Evolutionary conservation across 2,113 vertebrate genomes (phyloP).

Genomic region (Corydoras maculifer): DNA sequence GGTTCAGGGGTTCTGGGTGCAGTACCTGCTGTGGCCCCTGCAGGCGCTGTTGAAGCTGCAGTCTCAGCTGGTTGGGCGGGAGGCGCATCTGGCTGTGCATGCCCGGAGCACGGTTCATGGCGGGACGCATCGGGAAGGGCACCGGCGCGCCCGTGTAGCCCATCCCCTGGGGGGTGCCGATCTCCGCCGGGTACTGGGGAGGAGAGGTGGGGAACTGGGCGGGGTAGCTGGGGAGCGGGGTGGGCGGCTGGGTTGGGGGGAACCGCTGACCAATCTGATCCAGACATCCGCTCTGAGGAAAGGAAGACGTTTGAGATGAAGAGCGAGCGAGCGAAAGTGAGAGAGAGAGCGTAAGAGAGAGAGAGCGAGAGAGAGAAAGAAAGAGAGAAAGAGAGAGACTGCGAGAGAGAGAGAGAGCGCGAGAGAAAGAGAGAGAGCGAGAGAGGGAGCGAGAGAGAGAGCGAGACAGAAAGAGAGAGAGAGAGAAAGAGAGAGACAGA

Average conservation of each 20-base stretch:
- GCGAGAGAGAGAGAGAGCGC: too few relatives aligned
- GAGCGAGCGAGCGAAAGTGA: too few relatives aligned
- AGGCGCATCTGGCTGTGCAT: conserved; percentile 74
- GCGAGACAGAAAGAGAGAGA: too few relatives aligned
- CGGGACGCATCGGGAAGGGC: conserved; percentile 71
- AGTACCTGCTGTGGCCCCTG: conserved; percentile 86
- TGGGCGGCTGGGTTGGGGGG: conserved; percentile 63
- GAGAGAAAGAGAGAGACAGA: too few relatives aligned
- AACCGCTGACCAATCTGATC: conserved; percentile 74
- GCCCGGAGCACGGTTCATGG: conserved; percentile 66
- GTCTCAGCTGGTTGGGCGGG: conserved; percentile 83
- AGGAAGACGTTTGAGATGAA: not conserved
- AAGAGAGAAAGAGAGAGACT: too few relatives aligned
- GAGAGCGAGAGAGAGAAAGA: too few relatives aligned
- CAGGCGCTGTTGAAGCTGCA: conserved; percentile 86
- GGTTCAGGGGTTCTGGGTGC: too few relatives aligned
- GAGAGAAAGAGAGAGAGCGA: too few relatives aligned
- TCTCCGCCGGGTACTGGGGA: conserved; percentile 72
- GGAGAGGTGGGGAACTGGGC: conserved; percentile 75
- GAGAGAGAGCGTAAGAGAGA: too few relatives aligned
- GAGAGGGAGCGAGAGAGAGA: too few relatives aligned
- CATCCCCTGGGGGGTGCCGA: conserved; percentile 67
- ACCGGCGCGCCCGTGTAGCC: conserved; percentile 70
- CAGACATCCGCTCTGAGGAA: conserved; percentile 75
- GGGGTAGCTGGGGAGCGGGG: conserved; percentile 67